Evolutionary conservation across 2,797 vertebrate genomes (phyloP).

Genomic region (Onychomys torridus): DNA sequence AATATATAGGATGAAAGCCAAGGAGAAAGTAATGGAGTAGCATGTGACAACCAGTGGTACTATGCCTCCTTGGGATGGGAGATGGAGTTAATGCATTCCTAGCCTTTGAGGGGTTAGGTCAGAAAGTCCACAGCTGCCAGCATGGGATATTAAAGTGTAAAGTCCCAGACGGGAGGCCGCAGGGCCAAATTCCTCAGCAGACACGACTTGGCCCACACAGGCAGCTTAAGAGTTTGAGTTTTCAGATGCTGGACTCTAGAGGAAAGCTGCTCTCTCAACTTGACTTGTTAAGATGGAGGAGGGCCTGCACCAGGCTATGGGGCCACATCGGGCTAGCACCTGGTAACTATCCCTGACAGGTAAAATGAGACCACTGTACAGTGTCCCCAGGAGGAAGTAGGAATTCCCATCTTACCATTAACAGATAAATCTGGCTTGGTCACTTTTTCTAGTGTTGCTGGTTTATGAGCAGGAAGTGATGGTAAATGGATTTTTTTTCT

Average conservation of each 20-base stretch:
- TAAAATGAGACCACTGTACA: not conserved
- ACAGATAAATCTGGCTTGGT: not conserved
- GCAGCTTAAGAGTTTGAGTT: not conserved
- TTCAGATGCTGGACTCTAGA: slow-evolving; percentile 34
- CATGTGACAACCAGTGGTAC: not conserved
- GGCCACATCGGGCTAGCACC: not conserved
- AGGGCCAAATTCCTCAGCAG: slow-evolving; percentile 34
- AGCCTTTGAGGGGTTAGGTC: not conserved
- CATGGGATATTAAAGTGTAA: not conserved
- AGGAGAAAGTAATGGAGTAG: not conserved
- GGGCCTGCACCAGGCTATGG: not conserved
- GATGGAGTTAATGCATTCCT: not conserved
- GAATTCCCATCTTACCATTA: not conserved
- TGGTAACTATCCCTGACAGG: not conserved
- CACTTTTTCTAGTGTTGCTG: not conserved
- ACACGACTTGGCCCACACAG: not conserved
- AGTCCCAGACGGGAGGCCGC: not conserved
- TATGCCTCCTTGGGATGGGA: not conserved
- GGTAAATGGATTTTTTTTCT: not conserved
- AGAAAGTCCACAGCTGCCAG: not conserved
- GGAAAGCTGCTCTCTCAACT: not conserved
- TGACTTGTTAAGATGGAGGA: not conserved
- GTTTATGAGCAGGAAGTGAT: not conserved
- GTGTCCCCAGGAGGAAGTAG: rapidly evolving
- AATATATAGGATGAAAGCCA: not conserved